phyloP scores from a whole-genome alignment of 2,888 invertebrate genomes.

The Hydriomena furcata region DNA sequence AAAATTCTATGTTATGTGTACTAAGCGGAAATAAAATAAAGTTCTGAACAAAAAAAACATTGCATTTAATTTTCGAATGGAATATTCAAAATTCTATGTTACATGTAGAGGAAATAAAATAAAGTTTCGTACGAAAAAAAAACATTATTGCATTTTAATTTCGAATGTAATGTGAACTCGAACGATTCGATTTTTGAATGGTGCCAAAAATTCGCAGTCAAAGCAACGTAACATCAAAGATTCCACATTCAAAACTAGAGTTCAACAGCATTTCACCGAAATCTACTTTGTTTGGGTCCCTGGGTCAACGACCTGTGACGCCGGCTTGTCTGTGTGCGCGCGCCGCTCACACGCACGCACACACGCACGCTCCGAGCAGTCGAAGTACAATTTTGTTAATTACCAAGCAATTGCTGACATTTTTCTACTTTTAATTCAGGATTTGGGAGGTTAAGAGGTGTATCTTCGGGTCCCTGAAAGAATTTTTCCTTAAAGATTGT shows the following conservation, averaged over 20 bases:
- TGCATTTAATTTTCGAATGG: too few species aligned
- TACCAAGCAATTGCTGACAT: conserved; percentile 53
- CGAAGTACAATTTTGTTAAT: conserved; percentile 68
- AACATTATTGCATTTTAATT: conserved; percentile 24
- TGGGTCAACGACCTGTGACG: conserved; percentile 78
- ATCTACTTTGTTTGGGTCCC: conserved; percentile 82
- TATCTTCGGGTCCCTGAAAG: conserved; percentile 28
- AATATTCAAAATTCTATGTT: too few species aligned
- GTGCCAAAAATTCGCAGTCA: conserved; percentile 67
- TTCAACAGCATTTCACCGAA: conserved; percentile 83
- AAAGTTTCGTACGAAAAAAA: too few species aligned
- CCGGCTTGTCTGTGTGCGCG: conserved; percentile 68
- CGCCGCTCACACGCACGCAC: conserved; percentile 65
- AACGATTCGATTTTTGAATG: too few species aligned
- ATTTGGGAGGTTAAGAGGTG: conserved; percentile 39
- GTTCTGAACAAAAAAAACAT: too few species aligned
- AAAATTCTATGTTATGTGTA: too few species aligned
- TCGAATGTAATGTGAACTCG: conserved; percentile 42
- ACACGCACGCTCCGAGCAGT: conserved; percentile 53
- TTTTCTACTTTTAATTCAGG: conserved; percentile 42
- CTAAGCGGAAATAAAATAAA: too few species aligned
- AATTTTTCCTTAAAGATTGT: conserved; percentile 50
- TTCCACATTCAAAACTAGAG: conserved; percentile 76
- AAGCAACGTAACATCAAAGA: conserved; percentile 60
- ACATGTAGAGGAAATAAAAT: too few species aligned